Base-by-base conservation (phyloP, 2,888 invertebrate species). In the Crossocerus cetratus region DNA sequence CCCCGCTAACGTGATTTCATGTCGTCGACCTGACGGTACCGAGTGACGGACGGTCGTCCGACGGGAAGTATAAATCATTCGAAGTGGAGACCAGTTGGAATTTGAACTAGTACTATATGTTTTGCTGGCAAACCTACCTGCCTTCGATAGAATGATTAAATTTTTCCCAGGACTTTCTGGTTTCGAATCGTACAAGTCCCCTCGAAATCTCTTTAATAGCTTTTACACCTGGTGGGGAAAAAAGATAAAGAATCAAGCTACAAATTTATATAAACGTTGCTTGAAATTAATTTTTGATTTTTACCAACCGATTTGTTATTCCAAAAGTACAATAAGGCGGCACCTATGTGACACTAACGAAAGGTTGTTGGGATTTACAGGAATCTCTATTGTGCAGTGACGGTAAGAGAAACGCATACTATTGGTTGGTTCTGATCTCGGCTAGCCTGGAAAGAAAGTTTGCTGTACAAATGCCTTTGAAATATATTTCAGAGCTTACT, bases 1-100 rank as follows among this genome's bases (percentile, higher is more conserved):
- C 75, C 74, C 67, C 72, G 65, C 83, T 86, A 86, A 87, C 81
- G 84, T 84, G 82, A 87, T 87, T 87, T 86, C 73, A 76, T 82
- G 86, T 86, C 87, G 82, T 82, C 84, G 86, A 87, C 86, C 86
- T 76, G 72, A 70, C 72, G 62, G 54, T 62, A 61, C 69, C 53
- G 62, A 66, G 32, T 32, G 0, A 32, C 11, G 78, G 71, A 61
- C 74, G 65, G 78, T 81, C 72, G 81, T 81, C 72, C 53, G 22
- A 44, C 49, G 63, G 59, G 59, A 23, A 32, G 23, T 57, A 5
- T 53, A 20, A 1, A 1, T 32, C 44, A 61, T 63, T 59, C 53
- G n/a, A 65, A 3, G 32, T 32, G 2, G 1, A 32, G 32, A 32
- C 2, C 32, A 32, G 11, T 32, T 32, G 5, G 11, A 8, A 32